Evolutionary conservation across 2,113 vertebrate species (phyloP).

Genomic region (Melanostigma gelatinosum): DNA sequence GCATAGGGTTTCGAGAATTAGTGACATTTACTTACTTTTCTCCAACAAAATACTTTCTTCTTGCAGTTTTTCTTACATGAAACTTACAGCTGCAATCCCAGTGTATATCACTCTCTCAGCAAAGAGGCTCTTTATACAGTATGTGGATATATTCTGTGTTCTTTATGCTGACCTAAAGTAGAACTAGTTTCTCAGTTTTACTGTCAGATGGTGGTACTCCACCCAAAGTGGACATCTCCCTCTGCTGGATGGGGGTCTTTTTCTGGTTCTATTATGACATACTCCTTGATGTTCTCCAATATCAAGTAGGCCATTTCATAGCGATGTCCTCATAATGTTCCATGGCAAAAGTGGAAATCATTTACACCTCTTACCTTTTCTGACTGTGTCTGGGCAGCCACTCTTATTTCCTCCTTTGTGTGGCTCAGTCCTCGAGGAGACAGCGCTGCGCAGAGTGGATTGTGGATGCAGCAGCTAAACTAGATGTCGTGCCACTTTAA

Average conservation of each 20-base stretch:
- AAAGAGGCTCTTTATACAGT: neutral
- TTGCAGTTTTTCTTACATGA: neutral
- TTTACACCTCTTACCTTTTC: constrained; percentile 30
- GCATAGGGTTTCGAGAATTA: neutral
- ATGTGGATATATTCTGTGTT: neutral
- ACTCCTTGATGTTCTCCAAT: constrained; percentile 30
- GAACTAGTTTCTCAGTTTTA: constrained; percentile 14
- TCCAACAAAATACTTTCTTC: constrained; percentile 9
- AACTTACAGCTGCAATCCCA: constrained; percentile 1
- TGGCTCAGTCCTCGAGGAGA: constrained; percentile 17
- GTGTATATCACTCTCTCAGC: constrained; percentile 6
- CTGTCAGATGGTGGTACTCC: neutral
- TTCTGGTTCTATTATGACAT: constrained; percentile 26
- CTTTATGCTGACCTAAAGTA: constrained; percentile 3
- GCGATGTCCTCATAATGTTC: constrained; percentile 38
- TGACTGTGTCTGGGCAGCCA: constrained; percentile 9
- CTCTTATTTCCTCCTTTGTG: constrained; percentile 25
- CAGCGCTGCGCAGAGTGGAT: constrained; percentile 31
- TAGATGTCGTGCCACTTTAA: constrained; percentile 43
- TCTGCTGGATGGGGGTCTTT: constrained; percentile 67
- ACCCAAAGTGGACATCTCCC: constrained; percentile 53
- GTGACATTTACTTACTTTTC: constrained; percentile 14
- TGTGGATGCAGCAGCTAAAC: constrained; percentile 46
- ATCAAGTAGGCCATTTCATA: constrained; percentile 33
- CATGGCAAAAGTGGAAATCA: constrained; percentile 13